These are phyloP conservation scores for Trypoxylon attenuatum DNA, from an alignment of 2,888 invertebrate species.

Conservation along the genomic window DNA sequence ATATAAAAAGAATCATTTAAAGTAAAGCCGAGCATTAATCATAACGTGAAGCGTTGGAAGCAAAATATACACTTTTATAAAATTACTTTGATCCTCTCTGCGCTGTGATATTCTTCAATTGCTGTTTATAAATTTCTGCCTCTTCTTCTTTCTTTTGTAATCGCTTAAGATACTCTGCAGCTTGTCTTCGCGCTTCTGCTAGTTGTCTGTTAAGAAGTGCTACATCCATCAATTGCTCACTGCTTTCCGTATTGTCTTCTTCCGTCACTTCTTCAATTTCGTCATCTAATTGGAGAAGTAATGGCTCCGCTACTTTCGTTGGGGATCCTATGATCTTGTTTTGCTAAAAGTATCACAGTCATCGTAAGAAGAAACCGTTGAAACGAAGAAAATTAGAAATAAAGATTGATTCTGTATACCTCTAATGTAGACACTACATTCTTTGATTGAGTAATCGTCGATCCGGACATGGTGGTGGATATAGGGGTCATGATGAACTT, in stretches of 20 bases:
- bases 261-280: conserved; percentile 72
- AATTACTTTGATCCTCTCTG: conserved; percentile 52
- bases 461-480: conserved; percentile 57
- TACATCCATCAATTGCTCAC: conserved; percentile 64
- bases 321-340: conserved; percentile 54
- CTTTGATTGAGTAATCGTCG: conserved; percentile 61
- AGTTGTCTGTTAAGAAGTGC: conserved; percentile 70
- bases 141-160: conserved; percentile 72
- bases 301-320: conserved; percentile 57
- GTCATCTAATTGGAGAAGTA: conserved; percentile 68
- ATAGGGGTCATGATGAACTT: conserved; percentile 66
- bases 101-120: conserved; percentile 65
- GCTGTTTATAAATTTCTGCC: conserved; percentile 73
- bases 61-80: conserved; percentile 38
- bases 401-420: conserved; percentile 39
- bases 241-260: conserved; percentile 60
- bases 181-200: conserved; percentile 68
- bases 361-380: too few relatives aligned
- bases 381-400: neutral
- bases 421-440: conserved; percentile 56
- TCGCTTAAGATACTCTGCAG: conserved; percentile 71
- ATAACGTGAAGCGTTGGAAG: conserved; percentile 25
- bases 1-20: conserved; percentile 14
- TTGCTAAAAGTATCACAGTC: conserved; percentile 46
- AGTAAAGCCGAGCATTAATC: conserved; percentile 42